Conservation (phyloP, 1,140 invertebrate genomes). For the Heliconius nattereri region DNA sequence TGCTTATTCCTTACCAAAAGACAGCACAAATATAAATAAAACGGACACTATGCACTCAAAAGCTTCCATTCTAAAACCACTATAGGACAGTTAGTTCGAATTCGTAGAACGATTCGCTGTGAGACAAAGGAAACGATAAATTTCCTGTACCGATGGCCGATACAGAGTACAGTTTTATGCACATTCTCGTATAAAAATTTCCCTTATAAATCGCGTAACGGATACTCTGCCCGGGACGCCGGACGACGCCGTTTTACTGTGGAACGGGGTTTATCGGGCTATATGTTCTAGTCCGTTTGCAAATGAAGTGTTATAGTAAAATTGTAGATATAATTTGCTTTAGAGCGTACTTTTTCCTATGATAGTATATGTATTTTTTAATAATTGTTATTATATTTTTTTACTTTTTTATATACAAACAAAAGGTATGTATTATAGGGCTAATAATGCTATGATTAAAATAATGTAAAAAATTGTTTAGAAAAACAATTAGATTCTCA, state of each 20-base stretch:
- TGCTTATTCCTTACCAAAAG: neutral
- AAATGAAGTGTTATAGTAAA: constrained; percentile 12
- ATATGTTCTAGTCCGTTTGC: constrained; percentile 27
- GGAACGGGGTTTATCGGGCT: constrained; percentile 32
- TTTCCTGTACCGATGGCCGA: constrained; percentile 32
- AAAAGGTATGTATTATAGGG: too few relatives aligned
- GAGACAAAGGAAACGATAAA: constrained; percentile 38
- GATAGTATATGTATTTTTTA: too few relatives aligned
- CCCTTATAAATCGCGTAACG: constrained; percentile 36
- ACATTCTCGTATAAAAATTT: constrained; percentile 38
- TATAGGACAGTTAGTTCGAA: neutral
- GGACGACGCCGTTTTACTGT: constrained; percentile 30
- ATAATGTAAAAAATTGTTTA: too few relatives aligned
- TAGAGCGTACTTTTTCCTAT: neutral
- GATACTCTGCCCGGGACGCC: constrained; percentile 23
- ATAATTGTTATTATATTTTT: neutral
- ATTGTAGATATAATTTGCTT: neutral
- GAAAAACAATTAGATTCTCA: too few relatives aligned
- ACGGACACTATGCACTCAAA: neutral
- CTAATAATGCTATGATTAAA: too few relatives aligned
- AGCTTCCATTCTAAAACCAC: neutral
- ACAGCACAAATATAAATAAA: neutral
- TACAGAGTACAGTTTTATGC: constrained; percentile 31
- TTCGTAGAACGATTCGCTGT: constrained; percentile 15
- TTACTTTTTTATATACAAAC: too few relatives aligned